Conservation (phyloP, 1,140 invertebrate genomes). For the Lepeophtheirus salmonis region DNA sequence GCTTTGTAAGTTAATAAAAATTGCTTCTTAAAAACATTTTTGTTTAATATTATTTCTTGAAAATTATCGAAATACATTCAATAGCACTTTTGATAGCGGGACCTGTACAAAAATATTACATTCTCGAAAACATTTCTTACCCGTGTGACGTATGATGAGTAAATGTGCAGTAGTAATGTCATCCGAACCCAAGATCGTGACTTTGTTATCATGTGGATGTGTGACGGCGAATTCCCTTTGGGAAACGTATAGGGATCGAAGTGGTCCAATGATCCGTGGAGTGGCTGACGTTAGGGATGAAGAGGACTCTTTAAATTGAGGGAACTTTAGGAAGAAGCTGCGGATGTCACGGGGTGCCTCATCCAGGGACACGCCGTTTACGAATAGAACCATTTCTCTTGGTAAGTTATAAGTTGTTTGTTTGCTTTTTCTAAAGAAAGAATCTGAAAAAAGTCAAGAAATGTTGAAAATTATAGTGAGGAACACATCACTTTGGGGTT, state of each 20-base stretch:
- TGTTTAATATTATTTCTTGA: too few relatives aligned
- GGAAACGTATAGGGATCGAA: slow-evolving; percentile 64
- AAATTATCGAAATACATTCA: too few relatives aligned
- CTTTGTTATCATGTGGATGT: slow-evolving; percentile 71
- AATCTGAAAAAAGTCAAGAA: too few relatives aligned
- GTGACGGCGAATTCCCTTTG: slow-evolving; percentile 78
- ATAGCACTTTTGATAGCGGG: too few relatives aligned
- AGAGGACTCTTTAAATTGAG: slow-evolving; percentile 61
- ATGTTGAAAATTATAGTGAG: too few relatives aligned
- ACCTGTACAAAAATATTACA: too few relatives aligned
- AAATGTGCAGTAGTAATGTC: slow-evolving; percentile 85
- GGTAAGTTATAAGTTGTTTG: too few relatives aligned
- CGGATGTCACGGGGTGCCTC: slow-evolving; percentile 59
- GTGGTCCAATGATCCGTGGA: slow-evolving; percentile 54
- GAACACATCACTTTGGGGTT: too few relatives aligned
- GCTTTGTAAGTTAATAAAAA: too few relatives aligned
- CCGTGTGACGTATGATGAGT: slow-evolving; percentile 68
- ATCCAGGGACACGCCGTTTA: slow-evolving; percentile 64
- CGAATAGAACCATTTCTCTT: slow-evolving; percentile 56
- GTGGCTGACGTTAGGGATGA: slow-evolving; percentile 52
- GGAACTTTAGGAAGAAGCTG: slow-evolving; percentile 52
- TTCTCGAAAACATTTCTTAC: too few relatives aligned
- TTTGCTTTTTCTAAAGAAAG: too few relatives aligned
- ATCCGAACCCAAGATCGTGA: slow-evolving; percentile 72
- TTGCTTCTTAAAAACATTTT: too few relatives aligned